Evolutionary conservation across 2,113 vertebrate genomes (phyloP).

Genomic region (Callopanchax toddi): DNA sequence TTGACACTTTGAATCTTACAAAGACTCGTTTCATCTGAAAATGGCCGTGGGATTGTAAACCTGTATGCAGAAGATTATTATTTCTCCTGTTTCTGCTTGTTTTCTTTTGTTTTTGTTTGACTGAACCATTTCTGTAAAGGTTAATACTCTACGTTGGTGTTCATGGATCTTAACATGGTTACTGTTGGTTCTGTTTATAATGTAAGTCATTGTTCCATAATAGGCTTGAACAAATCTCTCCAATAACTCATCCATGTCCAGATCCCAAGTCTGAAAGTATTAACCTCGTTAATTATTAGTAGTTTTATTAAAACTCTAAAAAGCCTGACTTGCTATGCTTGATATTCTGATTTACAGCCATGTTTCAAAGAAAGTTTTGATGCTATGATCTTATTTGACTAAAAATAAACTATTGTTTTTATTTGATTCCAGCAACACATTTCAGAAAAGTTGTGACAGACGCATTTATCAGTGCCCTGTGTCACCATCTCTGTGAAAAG

Average conservation of each 20-base stretch:
- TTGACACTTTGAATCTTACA: constrained; percentile 70
- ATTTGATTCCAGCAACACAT: background rate
- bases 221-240: background rate
- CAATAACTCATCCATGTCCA: background rate
- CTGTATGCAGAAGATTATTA: constrained; percentile 63
- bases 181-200: constrained; percentile 2
- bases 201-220: background rate
- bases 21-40: constrained; percentile 58
- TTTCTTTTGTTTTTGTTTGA: constrained; percentile 44
- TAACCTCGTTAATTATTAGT: constrained; percentile 7
- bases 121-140: constrained; percentile 35
- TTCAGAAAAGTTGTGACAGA: background rate
- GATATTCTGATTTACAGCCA: background rate
- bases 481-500: background rate
- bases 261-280: constrained; percentile 26
- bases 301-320: background rate
- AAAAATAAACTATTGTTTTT: background rate
- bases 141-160: constrained; percentile 27
- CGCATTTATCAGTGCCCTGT: background rate
- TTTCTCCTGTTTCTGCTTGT: constrained; percentile 46
- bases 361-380: constrained; percentile 13
- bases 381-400: background rate
- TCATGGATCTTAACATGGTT: constrained; percentile 34
- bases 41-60: constrained; percentile 56
- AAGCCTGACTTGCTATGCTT: background rate